Percentiles rank a stretch among this genome's conserved stretches.
Evolutionary conservation across 2,888 invertebrate genomes (phyloP).

Genomic region (Epirrhoe alternata): DNA sequence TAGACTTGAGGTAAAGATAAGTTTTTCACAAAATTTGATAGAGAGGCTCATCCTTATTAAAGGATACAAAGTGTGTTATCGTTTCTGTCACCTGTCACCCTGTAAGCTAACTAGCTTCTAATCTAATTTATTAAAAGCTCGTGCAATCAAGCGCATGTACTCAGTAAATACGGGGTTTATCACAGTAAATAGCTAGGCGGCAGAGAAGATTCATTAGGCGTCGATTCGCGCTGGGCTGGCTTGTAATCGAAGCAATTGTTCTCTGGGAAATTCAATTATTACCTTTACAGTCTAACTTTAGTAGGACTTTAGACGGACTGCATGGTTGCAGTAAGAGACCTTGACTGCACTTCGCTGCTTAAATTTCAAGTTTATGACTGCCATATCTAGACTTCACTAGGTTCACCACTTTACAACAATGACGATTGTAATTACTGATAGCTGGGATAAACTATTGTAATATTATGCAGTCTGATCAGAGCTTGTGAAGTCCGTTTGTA

Average conservation of each 20-base stretch:
- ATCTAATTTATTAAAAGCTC: conserved; percentile 81
- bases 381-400: neutral
- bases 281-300: conserved; percentile 46
- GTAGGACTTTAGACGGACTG: conserved; percentile 11
- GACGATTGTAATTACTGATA: no score
- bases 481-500: conserved; percentile 12
- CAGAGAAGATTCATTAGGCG: conserved; percentile 83
- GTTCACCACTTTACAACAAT: no score
- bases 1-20: neutral
- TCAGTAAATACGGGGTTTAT: conserved; percentile 82
- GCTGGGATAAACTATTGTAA: neutral
- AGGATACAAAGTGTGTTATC: neutral
- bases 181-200: conserved; percentile 83
- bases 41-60: neutral
- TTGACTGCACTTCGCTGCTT: neutral
- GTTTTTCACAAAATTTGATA: neutral
- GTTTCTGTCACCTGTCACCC: conserved; percentile 4
- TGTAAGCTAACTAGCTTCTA: conserved; percentile 35
- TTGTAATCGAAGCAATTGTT: conserved; percentile 84
- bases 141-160: conserved; percentile 83
- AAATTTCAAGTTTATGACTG: neutral
- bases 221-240: conserved; percentile 78
- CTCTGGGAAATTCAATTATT: conserved; percentile 83
- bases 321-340: conserved; percentile 1
- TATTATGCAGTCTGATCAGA: neutral